phyloP scores from a whole-genome alignment of 2,888 invertebrate species.

The Oscheius sp. region DNA sequence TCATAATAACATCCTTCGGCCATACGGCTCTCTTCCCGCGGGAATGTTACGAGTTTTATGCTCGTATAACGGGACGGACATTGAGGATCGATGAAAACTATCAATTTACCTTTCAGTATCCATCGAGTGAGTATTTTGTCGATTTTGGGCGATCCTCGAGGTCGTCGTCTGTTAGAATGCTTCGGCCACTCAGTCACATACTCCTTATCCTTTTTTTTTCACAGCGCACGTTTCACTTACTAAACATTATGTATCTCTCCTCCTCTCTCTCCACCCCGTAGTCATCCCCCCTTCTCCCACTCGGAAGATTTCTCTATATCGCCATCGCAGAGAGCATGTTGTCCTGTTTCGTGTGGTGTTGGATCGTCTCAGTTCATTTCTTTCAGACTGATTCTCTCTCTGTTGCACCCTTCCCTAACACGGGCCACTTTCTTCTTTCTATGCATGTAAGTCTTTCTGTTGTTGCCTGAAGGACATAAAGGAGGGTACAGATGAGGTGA shows the following conservation, averaged over 20 bases:
- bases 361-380: slow-evolving; percentile 2
- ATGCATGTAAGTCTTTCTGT: slow-evolving; percentile 13
- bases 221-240: background rate
- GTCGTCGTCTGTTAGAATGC: background rate
- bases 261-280: slow-evolving; percentile 1
- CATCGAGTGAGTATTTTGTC: slow-evolving; percentile 62
- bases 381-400: slow-evolving; percentile 11
- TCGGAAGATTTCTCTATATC: too few species aligned
- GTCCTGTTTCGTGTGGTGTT: slow-evolving; percentile 6
- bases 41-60: slow-evolving; percentile 86
- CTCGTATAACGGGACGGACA: slow-evolving; percentile 89
- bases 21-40: slow-evolving; percentile 90
- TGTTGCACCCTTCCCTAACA: slow-evolving; percentile 17
- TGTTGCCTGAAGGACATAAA: background rate
- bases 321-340: too few species aligned
- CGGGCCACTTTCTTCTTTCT: slow-evolving; percentile 12
- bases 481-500: too few species aligned
- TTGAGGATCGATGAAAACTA: slow-evolving; percentile 91
- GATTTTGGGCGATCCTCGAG: background rate
- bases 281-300: background rate
- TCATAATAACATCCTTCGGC: slow-evolving; percentile 90
- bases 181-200: background rate
- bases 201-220: background rate
- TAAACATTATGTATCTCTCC: background rate
- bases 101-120: slow-evolving; percentile 84